Evolutionary conservation across 2,797 vertebrate genomes (phyloP).

Genomic region (Arnoldichthys spilopterus): DNA sequence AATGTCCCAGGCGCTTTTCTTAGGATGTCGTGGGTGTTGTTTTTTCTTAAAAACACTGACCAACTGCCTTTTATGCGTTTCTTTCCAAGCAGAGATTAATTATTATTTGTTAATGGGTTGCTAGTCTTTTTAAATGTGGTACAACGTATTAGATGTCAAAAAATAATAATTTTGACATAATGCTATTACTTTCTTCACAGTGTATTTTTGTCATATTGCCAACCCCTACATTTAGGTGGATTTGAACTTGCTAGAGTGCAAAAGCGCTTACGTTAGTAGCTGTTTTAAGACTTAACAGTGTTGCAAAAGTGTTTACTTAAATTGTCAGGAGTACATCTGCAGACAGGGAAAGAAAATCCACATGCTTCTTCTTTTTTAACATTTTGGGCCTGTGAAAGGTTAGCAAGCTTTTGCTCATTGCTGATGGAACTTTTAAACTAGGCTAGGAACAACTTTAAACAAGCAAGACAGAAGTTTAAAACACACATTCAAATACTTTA

Average conservation of each 20-base stretch:
- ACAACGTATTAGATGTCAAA: too few relatives aligned
- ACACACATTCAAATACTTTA: constrained; percentile 84
- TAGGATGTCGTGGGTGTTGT: too few relatives aligned
- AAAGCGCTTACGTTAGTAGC: not conserved
- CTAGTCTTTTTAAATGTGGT: too few relatives aligned
- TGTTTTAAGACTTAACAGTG: not conserved
- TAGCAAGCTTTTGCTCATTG: constrained; percentile 34
- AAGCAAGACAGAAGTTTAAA: constrained; percentile 81
- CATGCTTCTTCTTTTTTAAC: not conserved
- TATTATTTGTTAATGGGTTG: too few relatives aligned
- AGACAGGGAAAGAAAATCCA: not conserved
- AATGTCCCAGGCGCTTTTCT: too few relatives aligned
- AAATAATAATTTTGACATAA: too few relatives aligned
- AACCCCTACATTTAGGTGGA: not conserved
- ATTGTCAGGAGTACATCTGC: not conserved
- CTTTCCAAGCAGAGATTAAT: too few relatives aligned
- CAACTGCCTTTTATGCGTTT: too few relatives aligned
- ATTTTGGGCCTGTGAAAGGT: not conserved
- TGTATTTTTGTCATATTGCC: too few relatives aligned
- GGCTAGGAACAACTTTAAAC: constrained; percentile 79
- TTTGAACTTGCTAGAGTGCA: not conserved
- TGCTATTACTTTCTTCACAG: too few relatives aligned
- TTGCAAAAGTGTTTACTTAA: not conserved
- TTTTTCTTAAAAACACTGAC: too few relatives aligned
- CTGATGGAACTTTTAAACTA: constrained; percentile 69